These are phyloP conservation scores for Myiozetetes cayanensis DNA, from an alignment of 2,113 vertebrate species.

Conservation along the genomic window DNA sequence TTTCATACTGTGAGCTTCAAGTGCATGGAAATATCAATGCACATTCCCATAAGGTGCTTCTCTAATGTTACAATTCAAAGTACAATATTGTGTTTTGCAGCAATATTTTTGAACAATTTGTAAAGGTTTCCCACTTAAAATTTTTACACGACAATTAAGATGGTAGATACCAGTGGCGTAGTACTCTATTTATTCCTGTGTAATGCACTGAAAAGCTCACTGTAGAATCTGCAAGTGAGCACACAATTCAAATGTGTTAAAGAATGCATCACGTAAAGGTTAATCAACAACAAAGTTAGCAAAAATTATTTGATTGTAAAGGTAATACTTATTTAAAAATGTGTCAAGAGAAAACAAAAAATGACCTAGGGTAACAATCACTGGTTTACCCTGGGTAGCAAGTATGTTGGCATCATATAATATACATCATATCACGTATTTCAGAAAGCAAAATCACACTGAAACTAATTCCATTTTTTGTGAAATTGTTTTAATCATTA, in stretches of 20 bases:
- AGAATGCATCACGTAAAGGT: background rate
- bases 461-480: background rate
- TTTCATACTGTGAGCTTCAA: background rate
- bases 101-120: background rate
- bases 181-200: background rate
- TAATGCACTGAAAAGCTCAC: background rate
- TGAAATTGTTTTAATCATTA: background rate
- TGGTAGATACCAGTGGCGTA: fast-evolving
- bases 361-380: background rate
- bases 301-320: background rate
- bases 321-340: background rate
- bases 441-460: background rate
- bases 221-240: background rate
- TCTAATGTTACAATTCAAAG: background rate
- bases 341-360: background rate
- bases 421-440: background rate
- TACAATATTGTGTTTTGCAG: background rate
- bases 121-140: background rate
- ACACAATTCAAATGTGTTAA: background rate
- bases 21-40: background rate
- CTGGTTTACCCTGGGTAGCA: background rate
- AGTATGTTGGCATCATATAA: background rate
- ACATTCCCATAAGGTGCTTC: background rate
- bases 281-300: background rate
- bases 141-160: background rate